Evolutionary conservation across 2,113 vertebrate species (phyloP).

Genomic region (Erinaceus europaeus): DNA sequence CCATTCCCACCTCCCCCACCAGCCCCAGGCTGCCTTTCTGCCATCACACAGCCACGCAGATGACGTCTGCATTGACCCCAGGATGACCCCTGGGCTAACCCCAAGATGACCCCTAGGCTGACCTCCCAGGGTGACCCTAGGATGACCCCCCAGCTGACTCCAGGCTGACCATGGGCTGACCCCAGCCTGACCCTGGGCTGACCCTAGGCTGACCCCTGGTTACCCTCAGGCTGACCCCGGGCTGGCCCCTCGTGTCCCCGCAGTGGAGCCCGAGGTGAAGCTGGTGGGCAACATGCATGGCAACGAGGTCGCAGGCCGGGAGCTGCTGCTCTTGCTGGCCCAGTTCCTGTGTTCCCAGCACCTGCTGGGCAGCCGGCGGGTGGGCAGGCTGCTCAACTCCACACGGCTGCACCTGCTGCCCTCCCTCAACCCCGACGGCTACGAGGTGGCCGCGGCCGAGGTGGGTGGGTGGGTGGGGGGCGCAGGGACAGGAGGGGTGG

Average conservation of each 20-base stretch:
- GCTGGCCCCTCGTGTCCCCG: constrained; percentile 3
- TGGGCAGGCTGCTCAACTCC: constrained; percentile 92
- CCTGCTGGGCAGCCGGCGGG: constrained; percentile 87
- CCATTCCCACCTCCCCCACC: too few species aligned
- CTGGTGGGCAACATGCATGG: constrained; percentile 97
- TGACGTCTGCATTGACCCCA: too few species aligned
- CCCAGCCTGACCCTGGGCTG: too few species aligned
- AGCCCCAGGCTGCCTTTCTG: too few species aligned
- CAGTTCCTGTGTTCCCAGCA: constrained; percentile 97
- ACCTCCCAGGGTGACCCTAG: too few species aligned
- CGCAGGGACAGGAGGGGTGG: background rate
- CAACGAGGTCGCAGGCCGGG: constrained; percentile 95
- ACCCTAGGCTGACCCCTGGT: background rate
- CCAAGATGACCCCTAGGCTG: too few species aligned
- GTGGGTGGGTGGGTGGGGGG: constrained; percentile 78
- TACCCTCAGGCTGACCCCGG: too few species aligned
- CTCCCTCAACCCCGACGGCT: constrained; percentile 98
- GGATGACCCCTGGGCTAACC: too few species aligned
- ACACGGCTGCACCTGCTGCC: constrained; percentile 96
- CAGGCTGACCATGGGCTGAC: too few species aligned
- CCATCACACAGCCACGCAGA: too few species aligned
- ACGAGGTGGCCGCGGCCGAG: constrained; percentile 94
- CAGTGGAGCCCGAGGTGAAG: constrained; percentile 97
- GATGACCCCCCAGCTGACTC: too few species aligned
- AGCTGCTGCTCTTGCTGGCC: constrained; percentile 92